phyloP scores from a whole-genome alignment of 2,113 vertebrate genomes.

The Cheirogaleus medius region DNA sequence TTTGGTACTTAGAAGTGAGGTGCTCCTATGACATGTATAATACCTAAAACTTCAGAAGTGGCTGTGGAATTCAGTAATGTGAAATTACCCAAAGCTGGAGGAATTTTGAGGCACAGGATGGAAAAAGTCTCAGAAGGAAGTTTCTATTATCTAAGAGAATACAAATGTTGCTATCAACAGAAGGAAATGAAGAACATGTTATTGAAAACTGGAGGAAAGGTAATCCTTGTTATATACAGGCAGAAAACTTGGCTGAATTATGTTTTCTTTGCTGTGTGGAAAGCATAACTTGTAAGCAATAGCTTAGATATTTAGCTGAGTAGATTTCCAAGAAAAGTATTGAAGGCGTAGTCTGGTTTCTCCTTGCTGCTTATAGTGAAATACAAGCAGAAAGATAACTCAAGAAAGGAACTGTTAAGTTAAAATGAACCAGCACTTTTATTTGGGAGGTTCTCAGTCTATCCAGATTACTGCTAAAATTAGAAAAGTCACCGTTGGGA shows the following conservation, averaged over 20 bases:
- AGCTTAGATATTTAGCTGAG: neutral
- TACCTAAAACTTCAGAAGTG: neutral
- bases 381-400: neutral
- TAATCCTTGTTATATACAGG: neutral
- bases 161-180: neutral
- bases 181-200: constrained; percentile 11
- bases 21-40: neutral
- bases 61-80: neutral
- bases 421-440: neutral
- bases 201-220: neutral
- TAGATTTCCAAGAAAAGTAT: neutral
- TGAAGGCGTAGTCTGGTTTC: neutral
- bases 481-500: neutral
- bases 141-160: neutral
- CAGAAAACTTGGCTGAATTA: neutral
- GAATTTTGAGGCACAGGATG: neutral
- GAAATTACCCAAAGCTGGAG: neutral
- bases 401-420: neutral
- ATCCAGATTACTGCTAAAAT: neutral
- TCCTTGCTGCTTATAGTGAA: constrained; percentile 21
- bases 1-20: neutral
- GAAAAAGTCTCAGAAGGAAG: neutral
- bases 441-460: neutral
- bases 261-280: neutral
- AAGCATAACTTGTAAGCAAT: neutral